phyloP scores from a whole-genome alignment of 2,113 vertebrate species.

The Nibea albiflora region DNA sequence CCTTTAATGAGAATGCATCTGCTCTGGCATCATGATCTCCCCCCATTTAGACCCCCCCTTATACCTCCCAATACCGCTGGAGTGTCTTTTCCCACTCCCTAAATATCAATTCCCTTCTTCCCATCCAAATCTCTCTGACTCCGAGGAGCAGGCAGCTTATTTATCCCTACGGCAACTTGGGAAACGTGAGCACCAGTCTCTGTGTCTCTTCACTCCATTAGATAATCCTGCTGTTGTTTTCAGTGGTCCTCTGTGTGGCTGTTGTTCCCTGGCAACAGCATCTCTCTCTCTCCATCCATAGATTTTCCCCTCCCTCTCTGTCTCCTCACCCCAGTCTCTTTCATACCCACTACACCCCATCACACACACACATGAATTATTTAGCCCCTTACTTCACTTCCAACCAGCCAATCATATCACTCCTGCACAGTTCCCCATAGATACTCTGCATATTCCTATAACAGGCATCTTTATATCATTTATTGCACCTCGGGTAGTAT shows the following conservation, averaged over 20 bases:
- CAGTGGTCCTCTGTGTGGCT: conserved; percentile 58
- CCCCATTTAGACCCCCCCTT: conserved; percentile 8
- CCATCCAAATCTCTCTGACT: conserved; percentile 34
- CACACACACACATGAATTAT: conserved; percentile 45
- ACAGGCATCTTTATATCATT: background rate
- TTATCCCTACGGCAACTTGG: conserved; percentile 41
- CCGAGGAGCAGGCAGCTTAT: conserved; percentile 10
- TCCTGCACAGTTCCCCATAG: conserved; percentile 3
- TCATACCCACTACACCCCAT: conserved; percentile 32
- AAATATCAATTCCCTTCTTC: conserved; percentile 22
- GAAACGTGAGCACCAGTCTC: conserved; percentile 26
- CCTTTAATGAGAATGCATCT: conserved; percentile 69
- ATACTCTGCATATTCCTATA: background rate
- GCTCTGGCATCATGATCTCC: conserved; percentile 58
- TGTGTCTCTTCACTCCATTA: conserved; percentile 43
- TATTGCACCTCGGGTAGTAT: background rate
- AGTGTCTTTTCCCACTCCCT: conserved; percentile 6
- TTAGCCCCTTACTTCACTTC: conserved; percentile 51
- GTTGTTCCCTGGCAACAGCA: conserved; percentile 84
- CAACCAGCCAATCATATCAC: conserved; percentile 58
- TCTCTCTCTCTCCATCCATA: conserved; percentile 62
- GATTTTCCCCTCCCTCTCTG: conserved; percentile 42
- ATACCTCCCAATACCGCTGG: conserved; percentile 26
- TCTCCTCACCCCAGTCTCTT: conserved; percentile 30
- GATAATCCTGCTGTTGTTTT: conserved; percentile 60